Percentiles rank a stretch among this genome's conserved stretches.
These are phyloP conservation scores for Phrynosoma platyrhinos DNA, from an alignment of 2,113 vertebrate species.

Conservation along the genomic window DNA sequence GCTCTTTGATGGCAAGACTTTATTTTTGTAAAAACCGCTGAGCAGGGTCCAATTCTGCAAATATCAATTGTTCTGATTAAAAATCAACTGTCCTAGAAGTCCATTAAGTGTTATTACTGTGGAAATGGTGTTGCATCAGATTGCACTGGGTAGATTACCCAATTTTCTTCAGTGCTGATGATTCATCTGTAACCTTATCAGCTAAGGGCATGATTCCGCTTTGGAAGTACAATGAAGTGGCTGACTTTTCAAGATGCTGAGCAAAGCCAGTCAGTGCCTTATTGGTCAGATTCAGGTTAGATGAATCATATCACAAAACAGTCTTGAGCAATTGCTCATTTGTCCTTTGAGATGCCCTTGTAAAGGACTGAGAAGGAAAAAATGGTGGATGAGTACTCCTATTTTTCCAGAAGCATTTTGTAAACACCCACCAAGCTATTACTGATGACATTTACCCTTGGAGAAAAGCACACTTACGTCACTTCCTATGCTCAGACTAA, in stretches of 20 bases:
- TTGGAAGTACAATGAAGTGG: slow-evolving; percentile 25
- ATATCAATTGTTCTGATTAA: slow-evolving; percentile 17
- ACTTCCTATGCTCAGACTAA: not conserved
- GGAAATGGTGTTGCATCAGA: slow-evolving; percentile 22
- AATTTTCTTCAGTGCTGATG: slow-evolving; percentile 37
- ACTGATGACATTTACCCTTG: slow-evolving; percentile 32
- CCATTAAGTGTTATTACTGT: slow-evolving; percentile 21
- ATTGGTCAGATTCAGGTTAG: slow-evolving; percentile 54
- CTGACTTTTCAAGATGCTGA: slow-evolving; percentile 34
- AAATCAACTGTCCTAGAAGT: not conserved
- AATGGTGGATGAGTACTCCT: not conserved
- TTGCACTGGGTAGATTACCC: slow-evolving; percentile 45
- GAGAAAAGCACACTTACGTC: not conserved
- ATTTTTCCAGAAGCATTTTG: slow-evolving; percentile 36
- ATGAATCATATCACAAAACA: slow-evolving; percentile 59
- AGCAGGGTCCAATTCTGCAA: slow-evolving; percentile 20
- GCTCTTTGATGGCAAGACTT: slow-evolving; percentile 21
- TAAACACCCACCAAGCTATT: slow-evolving; percentile 38
- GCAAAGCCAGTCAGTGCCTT: slow-evolving; percentile 44
- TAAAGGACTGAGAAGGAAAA: not conserved
- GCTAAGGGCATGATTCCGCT: slow-evolving; percentile 2
- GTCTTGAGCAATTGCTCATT: slow-evolving; percentile 45
- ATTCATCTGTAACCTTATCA: slow-evolving; percentile 40
- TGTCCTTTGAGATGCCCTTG: slow-evolving; percentile 46
- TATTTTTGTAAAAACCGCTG: slow-evolving; percentile 1